phyloP scores from a whole-genome alignment of 1,140 invertebrate genomes.

The Drosophila azteca region DNA sequence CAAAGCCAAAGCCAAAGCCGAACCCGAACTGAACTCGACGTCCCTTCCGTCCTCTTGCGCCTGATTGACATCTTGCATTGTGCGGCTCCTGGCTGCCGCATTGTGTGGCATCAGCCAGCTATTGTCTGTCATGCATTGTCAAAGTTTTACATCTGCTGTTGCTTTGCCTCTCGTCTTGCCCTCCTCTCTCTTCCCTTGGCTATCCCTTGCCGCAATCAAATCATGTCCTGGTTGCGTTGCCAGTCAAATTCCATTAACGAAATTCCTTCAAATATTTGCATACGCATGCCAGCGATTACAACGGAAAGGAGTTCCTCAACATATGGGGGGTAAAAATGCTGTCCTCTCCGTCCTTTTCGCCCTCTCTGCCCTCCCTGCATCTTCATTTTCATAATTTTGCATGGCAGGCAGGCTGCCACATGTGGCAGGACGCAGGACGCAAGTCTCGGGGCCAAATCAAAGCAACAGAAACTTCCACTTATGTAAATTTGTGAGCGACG shows the following conservation, averaged over 20 bases:
- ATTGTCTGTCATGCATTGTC: slow-evolving; percentile 59
- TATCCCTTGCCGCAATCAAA: slow-evolving; percentile 40
- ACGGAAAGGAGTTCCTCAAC: not conserved
- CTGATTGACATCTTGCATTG: slow-evolving; percentile 64
- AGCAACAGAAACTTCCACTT: slow-evolving; percentile 51
- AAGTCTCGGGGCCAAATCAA: slow-evolving; percentile 41
- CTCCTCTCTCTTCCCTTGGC: not conserved
- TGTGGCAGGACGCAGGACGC: slow-evolving; percentile 35
- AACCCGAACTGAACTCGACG: too few relatives aligned
- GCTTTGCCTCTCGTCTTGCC: too few relatives aligned
- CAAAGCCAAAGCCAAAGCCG: too few relatives aligned
- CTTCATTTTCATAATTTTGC: slow-evolving; percentile 73
- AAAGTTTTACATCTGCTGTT: slow-evolving; percentile 50
- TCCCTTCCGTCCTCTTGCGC: slow-evolving; percentile 21
- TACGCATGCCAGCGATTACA: slow-evolving; percentile 46
- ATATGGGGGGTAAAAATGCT: not conserved
- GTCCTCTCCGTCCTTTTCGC: too few relatives aligned
- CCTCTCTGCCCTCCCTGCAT: slow-evolving; percentile 27
- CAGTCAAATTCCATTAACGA: slow-evolving; percentile 53
- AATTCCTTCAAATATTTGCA: slow-evolving; percentile 58
- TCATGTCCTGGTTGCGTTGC: slow-evolving; percentile 45
- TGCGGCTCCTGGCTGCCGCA: slow-evolving; percentile 8
- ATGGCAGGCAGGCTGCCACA: slow-evolving; percentile 41
- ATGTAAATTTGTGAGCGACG: slow-evolving; percentile 50
- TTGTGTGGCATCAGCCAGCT: slow-evolving; percentile 30